Evolutionary conservation across 2,888 invertebrate species (phyloP).

Genomic region (Abrostola tripartita): DNA sequence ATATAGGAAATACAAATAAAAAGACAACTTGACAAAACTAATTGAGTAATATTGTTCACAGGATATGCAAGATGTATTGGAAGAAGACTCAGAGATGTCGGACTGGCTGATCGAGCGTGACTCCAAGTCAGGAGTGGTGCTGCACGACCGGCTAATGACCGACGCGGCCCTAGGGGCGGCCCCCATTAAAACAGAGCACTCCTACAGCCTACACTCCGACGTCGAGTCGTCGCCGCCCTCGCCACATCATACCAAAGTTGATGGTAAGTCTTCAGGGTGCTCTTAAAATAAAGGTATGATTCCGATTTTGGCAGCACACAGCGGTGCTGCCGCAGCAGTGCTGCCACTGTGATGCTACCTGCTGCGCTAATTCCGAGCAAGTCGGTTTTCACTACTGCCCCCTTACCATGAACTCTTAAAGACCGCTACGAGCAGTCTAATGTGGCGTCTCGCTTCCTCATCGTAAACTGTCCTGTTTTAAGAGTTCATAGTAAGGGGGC

Average conservation of each 20-base stretch:
- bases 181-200: slow-evolving; percentile 97
- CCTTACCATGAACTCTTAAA: too few species aligned
- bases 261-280: slow-evolving; percentile 86
- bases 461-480: too few species aligned
- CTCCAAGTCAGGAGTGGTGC: slow-evolving; percentile 91
- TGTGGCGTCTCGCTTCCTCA: too few species aligned
- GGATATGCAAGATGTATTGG: slow-evolving; percentile 90
- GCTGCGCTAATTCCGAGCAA: too few species aligned
- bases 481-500: too few species aligned
- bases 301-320: background rate
- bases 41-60: slow-evolving; percentile 71
- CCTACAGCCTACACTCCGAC: slow-evolving; percentile 94
- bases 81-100: slow-evolving; percentile 90
- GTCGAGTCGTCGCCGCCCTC: slow-evolving; percentile 92
- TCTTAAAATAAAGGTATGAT: background rate
- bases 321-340: background rate
- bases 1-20: too few species aligned
- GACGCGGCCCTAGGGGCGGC: slow-evolving; percentile 94
- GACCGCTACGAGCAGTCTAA: too few species aligned
- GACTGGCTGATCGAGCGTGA: slow-evolving; percentile 92
- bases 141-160: slow-evolving; percentile 96
- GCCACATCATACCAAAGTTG: slow-evolving; percentile 91
- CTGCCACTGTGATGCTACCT: background rate
- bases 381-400: too few species aligned
- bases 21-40: too few species aligned